A percentile compares a stretch with the other conserved stretches of the same genome.
Conservation (phyloP, 2,888 invertebrate species). For the Spodoptera exigua region DNA sequence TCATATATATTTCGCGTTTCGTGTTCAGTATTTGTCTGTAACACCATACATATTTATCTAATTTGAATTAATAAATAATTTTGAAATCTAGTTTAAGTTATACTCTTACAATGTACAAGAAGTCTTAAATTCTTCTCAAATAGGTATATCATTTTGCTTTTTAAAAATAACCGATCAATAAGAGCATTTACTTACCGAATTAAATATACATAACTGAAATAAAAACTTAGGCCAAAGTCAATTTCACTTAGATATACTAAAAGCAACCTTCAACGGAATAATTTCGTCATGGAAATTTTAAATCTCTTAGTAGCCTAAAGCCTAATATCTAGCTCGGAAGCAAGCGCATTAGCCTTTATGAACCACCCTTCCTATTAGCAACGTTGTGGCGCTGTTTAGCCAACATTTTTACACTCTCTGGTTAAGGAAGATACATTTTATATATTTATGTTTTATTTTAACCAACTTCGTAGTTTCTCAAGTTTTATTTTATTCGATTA, state of each 20-base stretch:
- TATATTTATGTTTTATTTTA: no score
- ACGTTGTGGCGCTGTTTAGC: slow-evolving; percentile 1
- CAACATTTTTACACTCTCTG: slow-evolving; percentile 5
- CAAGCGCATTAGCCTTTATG: slow-evolving; percentile 43
- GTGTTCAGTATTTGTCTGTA: no score
- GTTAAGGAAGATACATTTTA: not conserved
- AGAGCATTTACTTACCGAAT: slow-evolving; percentile 3
- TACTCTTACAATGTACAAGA: no score
- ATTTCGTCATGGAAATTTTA: slow-evolving; percentile 52
- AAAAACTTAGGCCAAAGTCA: slow-evolving; percentile 28
- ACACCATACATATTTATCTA: no score
- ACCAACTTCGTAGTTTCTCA: no score
- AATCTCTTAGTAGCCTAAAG: slow-evolving; percentile 48
- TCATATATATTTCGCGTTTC: no score
- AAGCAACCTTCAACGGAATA: slow-evolving; percentile 38
- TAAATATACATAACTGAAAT: slow-evolving; percentile 25
- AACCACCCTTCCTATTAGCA: slow-evolving; percentile 41
- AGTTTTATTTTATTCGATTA: no score
- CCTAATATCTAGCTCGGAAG: slow-evolving; percentile 40
- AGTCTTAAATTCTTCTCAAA: no score
- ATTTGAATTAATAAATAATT: no score
- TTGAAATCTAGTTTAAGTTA: no score
- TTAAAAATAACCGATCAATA: not conserved
- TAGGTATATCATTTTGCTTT: not conserved
- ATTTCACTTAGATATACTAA: slow-evolving; percentile 33